Evolutionary conservation across 2,888 invertebrate species (phyloP), one percentile per base, ranked within the genome.

Genomic region (Lathronympha strigana): DNA sequence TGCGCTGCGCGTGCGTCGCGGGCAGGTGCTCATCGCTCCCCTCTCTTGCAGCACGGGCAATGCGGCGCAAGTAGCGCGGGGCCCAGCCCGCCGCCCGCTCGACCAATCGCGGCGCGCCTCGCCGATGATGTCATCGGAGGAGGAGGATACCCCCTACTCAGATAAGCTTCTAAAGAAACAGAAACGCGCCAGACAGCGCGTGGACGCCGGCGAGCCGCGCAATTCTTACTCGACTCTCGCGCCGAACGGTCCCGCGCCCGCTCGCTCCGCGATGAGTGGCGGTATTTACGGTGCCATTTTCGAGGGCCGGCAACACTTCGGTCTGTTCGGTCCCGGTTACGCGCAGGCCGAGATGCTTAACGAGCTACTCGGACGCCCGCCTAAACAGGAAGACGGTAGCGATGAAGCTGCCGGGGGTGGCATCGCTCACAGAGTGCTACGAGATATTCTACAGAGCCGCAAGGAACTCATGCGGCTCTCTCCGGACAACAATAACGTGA

Each of bases 81-180:
- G 92, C 85, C 82, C 80, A 79, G 87, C 92, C 92, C 91, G 91
- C 93, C 93, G 94, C 94, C 93, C 90, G 94, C 93, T 90, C 93
- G 94, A 95, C 96, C 96, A 96, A 96, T 94, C 94, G 93, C 94
- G 95, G 95, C 94, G 92, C 94, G 93, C 93, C 94, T 94, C 94
- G 95, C 96, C 94, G 95, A 96, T 97, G 96, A 97, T 97, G 97
- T 97, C 97, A 97, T 97, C 97, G 95, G 97, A 97, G 95, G 97
- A 97, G 96, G 97, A 97, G 95, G 96, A 95, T 94, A 96, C 96
- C 94, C 96, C 97, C 96, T 97, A 95, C 94, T 96, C 96, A 95
- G 96, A 96, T 95, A 95, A 95, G 93, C 95, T 96, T 93, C 95
- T 96, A 94, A 97, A 96, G 96, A 96, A 96, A 95, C 95, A 95